Evolutionary conservation across 2,797 vertebrate genomes (phyloP), one percentile per base, ranked within the genome.

Genomic region (Eidolon dupreanum): DNA sequence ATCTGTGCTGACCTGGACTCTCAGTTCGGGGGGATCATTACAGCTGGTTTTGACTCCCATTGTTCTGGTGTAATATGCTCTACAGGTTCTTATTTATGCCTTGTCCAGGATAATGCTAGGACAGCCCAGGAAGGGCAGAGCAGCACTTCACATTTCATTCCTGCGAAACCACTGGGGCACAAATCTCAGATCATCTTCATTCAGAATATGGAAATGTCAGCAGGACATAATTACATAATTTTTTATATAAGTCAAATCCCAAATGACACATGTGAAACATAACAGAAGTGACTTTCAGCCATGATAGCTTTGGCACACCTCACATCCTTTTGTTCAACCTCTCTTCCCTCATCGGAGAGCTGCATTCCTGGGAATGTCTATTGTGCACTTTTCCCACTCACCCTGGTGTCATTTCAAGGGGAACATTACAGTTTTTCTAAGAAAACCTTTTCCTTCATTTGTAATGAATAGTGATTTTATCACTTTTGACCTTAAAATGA

Each of bases 281-380:
- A 65, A 96, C 36, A 97, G 95, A 51, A 20, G 71, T 33, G 90
- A 36, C 95, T 97, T 95, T 87, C 84, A 81, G 66, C 70, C 74
- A 10, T 74, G 93, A 86, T 95, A 84, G 88, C 86, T 98, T 97
- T 98, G 92, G 96, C 97, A 98, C 97, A 97, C 96, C 88, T 97
- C 95, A 96, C 75, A 98, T 96, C 95, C 92, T 96, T 97, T 98
- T 94, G 94, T 66, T 73, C 93, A 92, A 96, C 90, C 95, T 94
- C 89, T 93, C 95, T 95, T 93, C 94, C 97, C 94, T 97, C 96
- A 55, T 74, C 13, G 2, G 96, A 96, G 83, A 94, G 51, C 95
- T 85, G 46, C 81, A 53, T 96, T 94, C 96, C 97, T 98, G 97
- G 97, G 97, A 97, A 98, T 91, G 95, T 98, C 96, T 98, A 83